Evolutionary conservation across 2,113 vertebrate species (phyloP), one percentile per base, ranked within the genome.

Genomic region (Ctenomys sociabilis): DNA sequence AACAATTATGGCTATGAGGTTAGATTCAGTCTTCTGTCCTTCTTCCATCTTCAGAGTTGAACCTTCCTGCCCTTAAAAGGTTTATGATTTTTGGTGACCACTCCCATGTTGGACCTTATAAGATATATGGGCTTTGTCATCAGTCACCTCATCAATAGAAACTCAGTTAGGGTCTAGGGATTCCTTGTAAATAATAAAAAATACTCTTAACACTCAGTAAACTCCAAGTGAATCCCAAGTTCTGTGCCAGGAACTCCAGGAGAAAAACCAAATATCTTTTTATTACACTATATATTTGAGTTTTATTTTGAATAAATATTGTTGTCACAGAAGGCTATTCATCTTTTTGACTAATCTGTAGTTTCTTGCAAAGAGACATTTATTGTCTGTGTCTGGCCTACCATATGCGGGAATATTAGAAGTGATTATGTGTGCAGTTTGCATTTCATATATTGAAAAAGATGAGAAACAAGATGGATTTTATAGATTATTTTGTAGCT

Each of bases 401-500:
- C 32, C 80, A 37, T 83, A 64, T 77, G 28, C 68, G 87, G 61
- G 35, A 59, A 88, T 86, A 85, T 91, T 91, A 93, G 75, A 92
- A 85, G 96, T 94, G 90, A 96, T 97, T 89, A 96, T 83, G 28
- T 72, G 24, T 89, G 81, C 83, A 70, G 61, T 94, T 96, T 93
- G 54, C 37, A 66, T 91, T 96, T 95, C 87, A 92, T 80, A 66
- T 75, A 93, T 88, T 95, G 64, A 95, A 96, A 94, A 88, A 52
- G 35, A 95, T 61, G 73, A 89, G 93, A 93, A 88, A 90, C 68
- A 87, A 95, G 91, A 96, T 91, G 64, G 17, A 59, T 91, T 78
- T 88, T 95, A 96, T 88, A 86, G 96, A 95, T 90, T 83, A 92
- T 78, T 96, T 96, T 94, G 61, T 90, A 96, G 72, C 85, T 92